Evolutionary conservation across 2,888 invertebrate genomes (phyloP), one percentile per base, ranked within the genome.

Genomic region (Antheraea yamamai): DNA sequence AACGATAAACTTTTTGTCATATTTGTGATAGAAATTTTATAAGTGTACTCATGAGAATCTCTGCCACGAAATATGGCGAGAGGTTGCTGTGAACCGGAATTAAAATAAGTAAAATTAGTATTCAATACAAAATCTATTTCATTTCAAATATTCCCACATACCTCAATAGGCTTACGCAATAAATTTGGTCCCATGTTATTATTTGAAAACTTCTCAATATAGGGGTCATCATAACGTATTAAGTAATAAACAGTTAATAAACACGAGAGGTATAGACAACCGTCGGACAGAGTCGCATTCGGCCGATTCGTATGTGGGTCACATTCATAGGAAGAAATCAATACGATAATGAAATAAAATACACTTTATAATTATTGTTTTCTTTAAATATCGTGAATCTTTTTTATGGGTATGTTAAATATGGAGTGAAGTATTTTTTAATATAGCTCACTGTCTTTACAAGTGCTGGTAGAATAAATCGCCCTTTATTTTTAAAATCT

Each of bases 201-300:
- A 85, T 84, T 82, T 82, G 78, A 78, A 81, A 85, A 83, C 81
- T 77, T 81, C 81, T 81, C 81, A 76, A 79, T 79, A 85, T 81
- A 81, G 84, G 83, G 84, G 82, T 87, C 87, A 89, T 88, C 88
- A 87, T 84, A 85, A 86, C 88, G 87, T 91, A 93, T 93, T 93
- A 93, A 93, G 92, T 87, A 90, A 93, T 93, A 93, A 94, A 92
- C 91, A 93, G 92, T 84, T 87, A 84, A 91, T 93, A 92, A 92
- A 92, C 84, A 81, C 86, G 82, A 86, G 82, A 83, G 81, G 73
- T 73, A 73, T 75, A 75, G 75, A 75, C 76, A 74, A 77, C 74
- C 72, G 72, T 71, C 58, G 35, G 20, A 39, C 73, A 75, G 75
- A 26, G 75, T 47, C 68, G 72, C 47, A 75, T 26, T 47, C 30